phyloP scores from a whole-genome alignment of 2,888 invertebrate species.

The Orchesella flavescens region DNA sequence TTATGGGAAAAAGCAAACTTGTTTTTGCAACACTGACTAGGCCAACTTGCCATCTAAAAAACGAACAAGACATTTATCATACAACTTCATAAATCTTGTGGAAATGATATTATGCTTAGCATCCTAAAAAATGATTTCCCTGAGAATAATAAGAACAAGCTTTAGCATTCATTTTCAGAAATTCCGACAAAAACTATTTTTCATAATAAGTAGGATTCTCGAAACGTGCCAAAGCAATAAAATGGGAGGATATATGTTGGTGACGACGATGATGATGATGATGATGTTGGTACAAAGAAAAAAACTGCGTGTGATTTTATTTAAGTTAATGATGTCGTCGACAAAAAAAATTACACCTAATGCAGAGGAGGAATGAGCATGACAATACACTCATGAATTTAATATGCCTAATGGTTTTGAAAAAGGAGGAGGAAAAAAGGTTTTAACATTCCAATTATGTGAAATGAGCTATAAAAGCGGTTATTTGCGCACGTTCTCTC shows the following conservation, averaged over 20 bases:
- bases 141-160: no score
- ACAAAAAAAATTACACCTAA: not conserved
- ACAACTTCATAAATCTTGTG: not conserved
- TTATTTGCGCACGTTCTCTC: not conserved
- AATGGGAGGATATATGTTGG: not conserved
- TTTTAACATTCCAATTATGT: conserved; percentile 47
- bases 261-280: no score
- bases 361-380: not conserved
- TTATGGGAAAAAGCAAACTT: no score
- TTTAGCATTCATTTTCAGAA: no score
- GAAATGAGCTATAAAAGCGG: conserved; percentile 48
- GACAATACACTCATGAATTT: no score
- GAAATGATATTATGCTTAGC: not conserved
- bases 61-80: not conserved
- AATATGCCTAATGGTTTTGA: not conserved
- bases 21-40: no score
- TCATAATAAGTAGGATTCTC: not conserved
- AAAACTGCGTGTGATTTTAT: not conserved
- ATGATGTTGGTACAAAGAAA: no score
- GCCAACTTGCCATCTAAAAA: no score
- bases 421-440: conserved; percentile 12
- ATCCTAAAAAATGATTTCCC: no score
- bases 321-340: conserved; percentile 7
- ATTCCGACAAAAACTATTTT: not conserved
- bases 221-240: conserved; percentile 5